Conservation (phyloP, 2,888 invertebrate genomes). For the Temnothorax ravouxi region DNA sequence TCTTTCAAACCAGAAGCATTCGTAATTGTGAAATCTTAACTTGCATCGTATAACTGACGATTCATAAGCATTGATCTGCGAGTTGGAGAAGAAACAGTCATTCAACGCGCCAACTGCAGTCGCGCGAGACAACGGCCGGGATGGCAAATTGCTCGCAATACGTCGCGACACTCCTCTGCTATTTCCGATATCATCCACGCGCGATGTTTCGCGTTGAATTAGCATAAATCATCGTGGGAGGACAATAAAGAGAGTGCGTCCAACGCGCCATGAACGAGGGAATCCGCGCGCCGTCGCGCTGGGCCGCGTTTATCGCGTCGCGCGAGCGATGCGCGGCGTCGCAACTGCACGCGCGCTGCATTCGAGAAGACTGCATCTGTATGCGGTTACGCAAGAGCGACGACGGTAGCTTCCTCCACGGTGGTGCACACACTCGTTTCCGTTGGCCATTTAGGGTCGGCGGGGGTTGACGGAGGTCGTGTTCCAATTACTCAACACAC, state of each 20-base stretch:
- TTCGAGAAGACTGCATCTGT: constrained; percentile 49
- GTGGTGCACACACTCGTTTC: constrained; percentile 78
- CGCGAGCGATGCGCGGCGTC: too few relatives aligned
- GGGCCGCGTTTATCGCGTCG: constrained; percentile 28
- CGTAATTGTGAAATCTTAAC: neutral
- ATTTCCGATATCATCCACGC: constrained; percentile 76
- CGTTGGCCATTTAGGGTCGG: constrained; percentile 84
- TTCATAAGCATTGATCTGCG: neutral
- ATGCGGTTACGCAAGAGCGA: constrained; percentile 66
- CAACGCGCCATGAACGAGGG: constrained; percentile 38
- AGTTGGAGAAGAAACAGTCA: neutral
- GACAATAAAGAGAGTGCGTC: constrained; percentile 75
- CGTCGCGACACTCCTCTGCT: constrained; percentile 72
- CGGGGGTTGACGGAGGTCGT: constrained; percentile 84
- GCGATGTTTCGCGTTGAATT: constrained; percentile 75
- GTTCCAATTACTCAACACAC: constrained; percentile 85
- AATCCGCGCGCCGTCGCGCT: constrained; percentile 36
- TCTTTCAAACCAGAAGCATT: neutral
- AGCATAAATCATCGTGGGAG: constrained; percentile 83
- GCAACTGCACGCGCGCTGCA: constrained; percentile 20
- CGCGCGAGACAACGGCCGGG: constrained; percentile 58
- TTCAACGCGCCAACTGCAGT: constrained; percentile 5
- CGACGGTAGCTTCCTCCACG: constrained; percentile 66
- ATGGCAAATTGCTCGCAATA: constrained; percentile 75
- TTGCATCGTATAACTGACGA: neutral